Base-by-base conservation (phyloP, 2,888 invertebrate genomes). In the Drosophila quasianomalipes region DNA sequence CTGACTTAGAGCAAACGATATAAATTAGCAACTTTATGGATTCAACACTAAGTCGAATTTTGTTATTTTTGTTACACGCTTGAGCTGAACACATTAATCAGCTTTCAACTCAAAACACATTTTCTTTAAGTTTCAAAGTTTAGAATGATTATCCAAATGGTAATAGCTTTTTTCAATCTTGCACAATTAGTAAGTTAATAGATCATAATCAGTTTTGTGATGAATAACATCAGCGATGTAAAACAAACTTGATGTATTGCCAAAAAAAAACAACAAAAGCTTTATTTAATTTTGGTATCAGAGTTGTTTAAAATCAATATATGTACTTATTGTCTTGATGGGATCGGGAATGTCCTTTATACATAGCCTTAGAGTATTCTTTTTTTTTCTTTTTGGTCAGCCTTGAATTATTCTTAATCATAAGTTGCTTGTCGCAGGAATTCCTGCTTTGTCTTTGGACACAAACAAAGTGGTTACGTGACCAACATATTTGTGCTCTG, bases 401-500 rank as follows among this genome's bases (percentile, higher is more conserved):
- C 31, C 12, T 26, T 58, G 37, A 53, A 61, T 41, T 70, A 9
- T 28, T 68, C 54, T 70, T 71, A 82, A 82, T 82, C 80, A 82
- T 64, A 53, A 70, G 49, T 49, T 61, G 39, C 33, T 59, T 37
- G 62, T 59, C 58, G 30, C 41, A 44, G 19, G 39, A 33, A 57
- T 66, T 70, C 54, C 51, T 30, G 55, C 52, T 52, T 74, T 68
- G 49, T 66, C 62, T 77, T 61, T 61, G 12, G 60, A 44, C 65
- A 55, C 64, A 60, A 73, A 67, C 67, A 80, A 71, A 59, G 61
- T 58, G 67, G 53, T 71, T 82, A 87, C 87, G 87, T 87, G 87
- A 88, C 89, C 75, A 89, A 89, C 68, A 86, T 85, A 74, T 79
- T 64, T 74, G 47, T 51, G 55, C 66, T 69, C 44, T 26, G 57